These are phyloP conservation scores for Himalopsyche tibetana DNA, from an alignment of 2,888 invertebrate genomes.

Conservation along the genomic window DNA sequence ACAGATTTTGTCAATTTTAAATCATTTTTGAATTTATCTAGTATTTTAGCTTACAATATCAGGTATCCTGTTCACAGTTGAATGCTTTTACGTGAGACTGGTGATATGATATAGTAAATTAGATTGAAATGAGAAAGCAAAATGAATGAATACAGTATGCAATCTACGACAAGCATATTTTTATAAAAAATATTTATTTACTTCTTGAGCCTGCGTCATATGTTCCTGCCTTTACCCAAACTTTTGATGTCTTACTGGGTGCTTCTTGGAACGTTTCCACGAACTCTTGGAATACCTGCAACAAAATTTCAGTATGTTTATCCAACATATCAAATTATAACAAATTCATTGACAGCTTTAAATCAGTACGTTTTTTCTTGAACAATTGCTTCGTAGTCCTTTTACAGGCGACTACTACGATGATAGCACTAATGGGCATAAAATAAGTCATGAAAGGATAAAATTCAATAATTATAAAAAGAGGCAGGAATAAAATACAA, in stretches of 20 bases:
- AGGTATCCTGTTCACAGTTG: too few relatives aligned
- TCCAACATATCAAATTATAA: too few relatives aligned
- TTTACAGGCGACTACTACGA: too few relatives aligned
- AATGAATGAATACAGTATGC: not conserved
- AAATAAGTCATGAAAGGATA: too few relatives aligned
- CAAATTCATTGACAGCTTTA: too few relatives aligned
- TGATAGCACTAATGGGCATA: not conserved
- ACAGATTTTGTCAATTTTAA: too few relatives aligned
- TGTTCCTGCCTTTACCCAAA: slow-evolving; percentile 98
- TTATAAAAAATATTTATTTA: slow-evolving; percentile 72
- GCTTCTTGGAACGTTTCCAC: slow-evolving; percentile 97
- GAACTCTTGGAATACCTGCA: slow-evolving; percentile 95
- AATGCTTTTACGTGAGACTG: too few relatives aligned
- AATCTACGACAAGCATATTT: not conserved
- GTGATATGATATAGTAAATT: too few relatives aligned
- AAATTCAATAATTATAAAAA: slow-evolving; percentile 27
- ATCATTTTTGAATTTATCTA: too few relatives aligned
- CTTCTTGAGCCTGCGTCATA: slow-evolving; percentile 96
- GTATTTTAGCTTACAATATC: too few relatives aligned
- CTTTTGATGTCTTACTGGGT: slow-evolving; percentile 87
- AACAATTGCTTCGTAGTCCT: not conserved
- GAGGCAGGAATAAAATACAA: slow-evolving; percentile 49
- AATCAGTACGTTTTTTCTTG: not conserved
- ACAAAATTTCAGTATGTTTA: not conserved
- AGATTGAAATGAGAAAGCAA: not conserved